Evolutionary conservation across 2,888 invertebrate species (phyloP).

Genomic region (Leucophora obtusa): DNA sequence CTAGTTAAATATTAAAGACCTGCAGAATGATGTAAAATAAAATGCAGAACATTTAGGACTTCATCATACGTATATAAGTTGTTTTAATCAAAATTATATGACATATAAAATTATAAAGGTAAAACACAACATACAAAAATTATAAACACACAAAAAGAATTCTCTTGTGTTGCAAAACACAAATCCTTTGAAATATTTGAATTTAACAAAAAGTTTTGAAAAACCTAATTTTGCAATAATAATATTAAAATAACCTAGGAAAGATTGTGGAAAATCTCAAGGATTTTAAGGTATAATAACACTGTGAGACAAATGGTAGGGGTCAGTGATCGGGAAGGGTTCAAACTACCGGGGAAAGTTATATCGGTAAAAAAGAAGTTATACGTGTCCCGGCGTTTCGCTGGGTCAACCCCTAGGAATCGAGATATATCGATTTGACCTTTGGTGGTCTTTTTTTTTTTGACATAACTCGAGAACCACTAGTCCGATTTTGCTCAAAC

Average conservation of each 20-base stretch:
- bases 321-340: too few species aligned
- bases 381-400: too few species aligned
- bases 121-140: background rate
- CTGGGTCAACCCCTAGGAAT: too few species aligned
- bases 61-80: background rate
- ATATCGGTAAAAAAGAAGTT: too few species aligned
- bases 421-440: too few species aligned
- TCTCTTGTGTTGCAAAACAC: background rate
- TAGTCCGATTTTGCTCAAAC: too few species aligned
- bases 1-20: constrained; percentile 51
- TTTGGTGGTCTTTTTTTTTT: too few species aligned
- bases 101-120: background rate
- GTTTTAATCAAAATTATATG: background rate
- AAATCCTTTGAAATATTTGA: background rate
- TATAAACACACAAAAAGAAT: background rate
- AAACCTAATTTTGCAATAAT: background rate
- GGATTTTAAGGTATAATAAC: too few species aligned
- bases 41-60: constrained; percentile 5
- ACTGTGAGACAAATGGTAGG: too few species aligned
- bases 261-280: too few species aligned
- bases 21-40: constrained; percentile 20
- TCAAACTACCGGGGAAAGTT: too few species aligned
- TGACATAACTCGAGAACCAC: too few species aligned
- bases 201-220: background rate
- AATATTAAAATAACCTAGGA: background rate